Conservation (phyloP, 92 coral and sea anemone species). For the Siderastrea siderea region DNA sequence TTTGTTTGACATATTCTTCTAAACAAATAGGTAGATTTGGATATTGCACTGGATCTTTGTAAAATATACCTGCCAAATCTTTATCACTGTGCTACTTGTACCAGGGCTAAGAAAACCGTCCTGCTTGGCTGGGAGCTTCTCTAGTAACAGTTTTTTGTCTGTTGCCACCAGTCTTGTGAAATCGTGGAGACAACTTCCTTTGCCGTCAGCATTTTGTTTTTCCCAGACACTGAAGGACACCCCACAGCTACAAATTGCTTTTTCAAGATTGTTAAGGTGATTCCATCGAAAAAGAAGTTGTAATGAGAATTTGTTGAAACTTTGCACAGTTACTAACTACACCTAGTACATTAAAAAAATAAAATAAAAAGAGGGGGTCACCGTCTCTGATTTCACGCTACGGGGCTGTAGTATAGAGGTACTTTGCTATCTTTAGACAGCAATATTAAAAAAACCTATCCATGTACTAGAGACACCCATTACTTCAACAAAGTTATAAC, state of each 20-base stretch:
- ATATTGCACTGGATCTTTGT: not conserved
- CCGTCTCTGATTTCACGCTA: no score
- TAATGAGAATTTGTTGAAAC: no score
- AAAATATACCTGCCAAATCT: constrained; percentile 76
- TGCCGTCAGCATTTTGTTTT: constrained; percentile 70
- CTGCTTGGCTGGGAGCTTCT: constrained; percentile 68
- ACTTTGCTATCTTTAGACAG: no score
- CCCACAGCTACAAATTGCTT: constrained; percentile 63
- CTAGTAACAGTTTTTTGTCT: constrained; percentile 64
- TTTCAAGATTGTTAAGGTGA: no score
- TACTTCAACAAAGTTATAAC: no score
- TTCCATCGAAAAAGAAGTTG: no score
- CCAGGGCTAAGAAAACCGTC: constrained; percentile 63
- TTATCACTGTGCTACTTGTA: constrained; percentile 62
- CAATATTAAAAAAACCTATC: no score
- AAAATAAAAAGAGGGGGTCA: no score
- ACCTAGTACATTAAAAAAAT: no score
- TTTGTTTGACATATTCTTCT: not conserved
- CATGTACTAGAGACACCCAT: no score
- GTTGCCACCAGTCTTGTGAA: constrained; percentile 78
- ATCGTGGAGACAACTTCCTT: constrained; percentile 69
- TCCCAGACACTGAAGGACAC: constrained; percentile 68
- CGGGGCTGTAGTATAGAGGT: no score
- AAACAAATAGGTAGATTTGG: not conserved
- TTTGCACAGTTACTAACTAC: no score